These are phyloP conservation scores for Caradrina kadenii DNA, from an alignment of 2,888 invertebrate genomes.

Conservation along the genomic window DNA sequence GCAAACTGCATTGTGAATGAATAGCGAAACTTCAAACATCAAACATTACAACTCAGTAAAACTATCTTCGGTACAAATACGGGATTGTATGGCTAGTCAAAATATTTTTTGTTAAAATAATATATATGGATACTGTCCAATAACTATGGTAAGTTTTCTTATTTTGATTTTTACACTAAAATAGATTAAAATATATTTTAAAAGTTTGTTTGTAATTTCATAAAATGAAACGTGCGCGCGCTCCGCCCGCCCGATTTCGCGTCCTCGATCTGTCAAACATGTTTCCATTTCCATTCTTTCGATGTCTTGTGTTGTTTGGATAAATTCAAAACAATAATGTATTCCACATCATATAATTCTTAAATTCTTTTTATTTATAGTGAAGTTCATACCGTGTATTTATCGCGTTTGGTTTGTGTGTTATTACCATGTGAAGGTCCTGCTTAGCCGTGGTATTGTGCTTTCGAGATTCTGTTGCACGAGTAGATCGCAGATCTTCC, in stretches of 20 bases:
- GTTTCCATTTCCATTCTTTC: constrained; percentile 79
- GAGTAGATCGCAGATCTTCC: constrained; percentile 72
- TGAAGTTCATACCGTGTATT: constrained; percentile 64
- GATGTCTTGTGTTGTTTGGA: constrained; percentile 77
- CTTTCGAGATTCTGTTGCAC: constrained; percentile 73
- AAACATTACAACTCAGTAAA: neutral
- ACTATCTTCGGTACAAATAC: neutral
- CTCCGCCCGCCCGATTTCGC: constrained; percentile 74
- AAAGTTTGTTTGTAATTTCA: constrained; percentile 58
- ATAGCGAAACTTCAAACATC: neutral
- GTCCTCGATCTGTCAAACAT: constrained; percentile 85
- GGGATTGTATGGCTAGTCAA: neutral
- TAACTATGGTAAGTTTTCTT: neutral
- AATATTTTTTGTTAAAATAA: neutral
- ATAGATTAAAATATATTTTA: constrained; percentile 9
- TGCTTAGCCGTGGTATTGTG: constrained; percentile 68
- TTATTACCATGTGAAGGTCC: constrained; percentile 73
- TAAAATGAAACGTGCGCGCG: constrained; percentile 79
- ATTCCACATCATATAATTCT: constrained; percentile 64
- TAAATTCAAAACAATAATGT: constrained; percentile 77
- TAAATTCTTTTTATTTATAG: constrained; percentile 69
- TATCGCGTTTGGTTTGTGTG: constrained; percentile 65
- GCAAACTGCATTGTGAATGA: neutral
- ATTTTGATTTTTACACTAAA: neutral
- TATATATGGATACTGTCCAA: neutral